Conservation (phyloP, 2,888 invertebrate species). For the Platynereis dumerilii region DNA sequence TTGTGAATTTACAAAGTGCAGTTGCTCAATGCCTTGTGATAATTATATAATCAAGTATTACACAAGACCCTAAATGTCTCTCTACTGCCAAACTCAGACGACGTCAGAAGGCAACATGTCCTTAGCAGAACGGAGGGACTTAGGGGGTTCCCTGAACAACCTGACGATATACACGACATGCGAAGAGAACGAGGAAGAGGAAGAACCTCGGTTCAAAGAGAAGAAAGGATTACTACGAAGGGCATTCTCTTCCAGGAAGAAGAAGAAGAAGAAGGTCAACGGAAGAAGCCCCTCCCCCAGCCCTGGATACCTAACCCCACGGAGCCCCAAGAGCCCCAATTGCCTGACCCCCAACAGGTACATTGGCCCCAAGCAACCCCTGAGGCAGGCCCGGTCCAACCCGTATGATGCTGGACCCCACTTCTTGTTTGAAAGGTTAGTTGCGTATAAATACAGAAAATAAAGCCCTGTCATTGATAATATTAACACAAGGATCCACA, state of each 20-base stretch:
- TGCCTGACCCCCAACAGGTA: not conserved
- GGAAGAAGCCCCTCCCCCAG: not conserved
- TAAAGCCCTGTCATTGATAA: no score
- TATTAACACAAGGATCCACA: no score
- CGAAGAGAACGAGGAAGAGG: slow-evolving; percentile 14
- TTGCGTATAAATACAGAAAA: no score
- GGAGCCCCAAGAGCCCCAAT: slow-evolving; percentile 13
- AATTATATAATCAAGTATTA: no score
- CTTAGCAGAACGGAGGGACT: slow-evolving; percentile 12
- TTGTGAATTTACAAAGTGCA: no score
- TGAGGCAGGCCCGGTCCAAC: slow-evolving; percentile 18
- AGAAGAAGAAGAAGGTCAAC: slow-evolving; percentile 21
- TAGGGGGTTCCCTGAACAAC: slow-evolving; percentile 24
- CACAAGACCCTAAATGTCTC: no score
- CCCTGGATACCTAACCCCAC: not conserved
- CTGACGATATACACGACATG: slow-evolving; percentile 10
- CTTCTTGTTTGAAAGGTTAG: no score
- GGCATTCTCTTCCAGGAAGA: slow-evolving; percentile 25
- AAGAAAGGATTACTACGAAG: slow-evolving; percentile 21
- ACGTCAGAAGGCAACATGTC: slow-evolving; percentile 7
- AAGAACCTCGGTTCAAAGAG: slow-evolving; percentile 18
- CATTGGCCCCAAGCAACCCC: slow-evolving; percentile 9
- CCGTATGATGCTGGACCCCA: not conserved
- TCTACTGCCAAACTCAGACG: no score
- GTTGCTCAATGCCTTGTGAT: no score